A percentile compares a stretch with the other conserved stretches of the same genome.
phyloP scores from a whole-genome alignment of 2,797 vertebrate genomes.

The Sciurus vulgaris region DNA sequence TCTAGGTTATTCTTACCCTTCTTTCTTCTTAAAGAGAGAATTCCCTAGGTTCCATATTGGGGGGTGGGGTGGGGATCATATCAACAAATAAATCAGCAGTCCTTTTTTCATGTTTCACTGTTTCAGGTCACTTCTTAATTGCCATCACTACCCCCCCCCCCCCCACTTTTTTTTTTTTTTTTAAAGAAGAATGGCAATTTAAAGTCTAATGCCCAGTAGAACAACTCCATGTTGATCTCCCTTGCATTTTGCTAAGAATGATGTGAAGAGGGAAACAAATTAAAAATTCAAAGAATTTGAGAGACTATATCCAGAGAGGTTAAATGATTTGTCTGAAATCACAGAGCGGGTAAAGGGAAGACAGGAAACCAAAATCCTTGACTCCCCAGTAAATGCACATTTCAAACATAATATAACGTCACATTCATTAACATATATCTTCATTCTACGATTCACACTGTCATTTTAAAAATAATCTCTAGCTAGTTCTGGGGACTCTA shows the following conservation, averaged over 20 bases:
- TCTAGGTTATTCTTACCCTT: background rate
- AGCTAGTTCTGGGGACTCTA: background rate
- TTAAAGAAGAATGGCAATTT: constrained; percentile 32
- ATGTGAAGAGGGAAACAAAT: constrained; percentile 47
- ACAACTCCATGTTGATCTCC: background rate
- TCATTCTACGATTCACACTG: constrained; percentile 24
- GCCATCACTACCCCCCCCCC: background rate
- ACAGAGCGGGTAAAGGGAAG: background rate
- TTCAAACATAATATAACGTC: background rate
- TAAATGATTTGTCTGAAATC: constrained; percentile 55
- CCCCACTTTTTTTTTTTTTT: background rate
- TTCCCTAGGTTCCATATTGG: background rate
- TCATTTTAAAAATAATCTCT: constrained; percentile 45
- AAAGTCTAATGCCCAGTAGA: background rate
- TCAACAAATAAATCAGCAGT: constrained; percentile 22
- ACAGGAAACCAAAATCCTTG: background rate
- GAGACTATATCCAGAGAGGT: constrained; percentile 12
- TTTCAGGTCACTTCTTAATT: background rate
- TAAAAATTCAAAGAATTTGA: constrained; percentile 58
- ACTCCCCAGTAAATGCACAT: constrained; percentile 37
- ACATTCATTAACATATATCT: constrained; percentile 40
- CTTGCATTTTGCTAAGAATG: constrained; percentile 17
- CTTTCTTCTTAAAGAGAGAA: constrained; percentile 46
- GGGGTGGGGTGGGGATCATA: background rate
- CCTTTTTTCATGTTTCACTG: constrained; percentile 52